Conservation (phyloP, 2,113 vertebrate genomes). For the Nycticryphes semicollaris region DNA sequence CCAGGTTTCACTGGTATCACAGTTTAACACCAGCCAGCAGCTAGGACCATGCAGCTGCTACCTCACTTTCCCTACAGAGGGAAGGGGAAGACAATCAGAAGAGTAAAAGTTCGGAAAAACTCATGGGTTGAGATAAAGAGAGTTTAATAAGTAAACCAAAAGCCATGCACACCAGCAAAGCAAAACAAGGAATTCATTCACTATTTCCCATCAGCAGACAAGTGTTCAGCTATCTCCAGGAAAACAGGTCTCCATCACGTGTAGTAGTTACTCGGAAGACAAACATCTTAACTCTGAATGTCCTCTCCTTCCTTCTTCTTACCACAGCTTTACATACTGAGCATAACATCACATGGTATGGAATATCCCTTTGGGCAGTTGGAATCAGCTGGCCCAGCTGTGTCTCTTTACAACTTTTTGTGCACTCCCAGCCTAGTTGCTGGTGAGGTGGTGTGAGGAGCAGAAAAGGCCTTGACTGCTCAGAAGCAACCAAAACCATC, state of each 20-base stretch:
- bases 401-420: background rate
- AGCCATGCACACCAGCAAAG: background rate
- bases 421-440: background rate
- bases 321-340: background rate
- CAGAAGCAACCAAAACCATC: background rate
- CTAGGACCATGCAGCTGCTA: background rate
- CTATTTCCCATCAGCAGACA: background rate
- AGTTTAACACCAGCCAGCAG: background rate
- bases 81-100: background rate
- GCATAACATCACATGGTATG: background rate
- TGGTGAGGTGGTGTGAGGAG: background rate
- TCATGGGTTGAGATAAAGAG: background rate
- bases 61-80: background rate
- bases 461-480: background rate
- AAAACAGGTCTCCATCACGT: background rate
- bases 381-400: background rate
- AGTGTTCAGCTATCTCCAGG: background rate
- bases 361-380: background rate
- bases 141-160: background rate
- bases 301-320: background rate
- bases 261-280: background rate
- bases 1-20: background rate
- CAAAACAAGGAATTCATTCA: background rate
- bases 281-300: background rate
- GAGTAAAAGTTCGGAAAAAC: background rate